A percentile compares a stretch with the other conserved stretches of the same genome.
phyloP scores from a whole-genome alignment of 2,113 vertebrate species.

The Pyxicephalus adspersus region DNA sequence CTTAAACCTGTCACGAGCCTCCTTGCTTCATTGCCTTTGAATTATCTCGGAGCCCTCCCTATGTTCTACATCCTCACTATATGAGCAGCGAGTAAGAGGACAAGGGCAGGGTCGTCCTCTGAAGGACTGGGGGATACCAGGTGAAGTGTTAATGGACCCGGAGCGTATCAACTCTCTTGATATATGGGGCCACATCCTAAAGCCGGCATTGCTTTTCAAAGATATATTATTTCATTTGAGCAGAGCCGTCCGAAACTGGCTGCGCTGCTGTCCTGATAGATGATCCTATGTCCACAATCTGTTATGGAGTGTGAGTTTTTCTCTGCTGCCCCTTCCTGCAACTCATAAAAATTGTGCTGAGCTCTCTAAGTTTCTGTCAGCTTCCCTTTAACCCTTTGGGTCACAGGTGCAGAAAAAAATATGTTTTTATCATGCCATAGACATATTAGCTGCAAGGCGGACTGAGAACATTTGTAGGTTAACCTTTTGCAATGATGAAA shows the following conservation, averaged over 20 bases:
- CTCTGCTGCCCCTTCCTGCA: constrained; percentile 80
- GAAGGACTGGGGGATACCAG: constrained; percentile 80
- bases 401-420: constrained; percentile 46
- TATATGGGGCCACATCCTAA: constrained; percentile 94
- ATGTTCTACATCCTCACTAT: constrained; percentile 85
- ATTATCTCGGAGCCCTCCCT: constrained; percentile 87
- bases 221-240: constrained; percentile 99
- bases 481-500: neutral
- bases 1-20: constrained; percentile 92
- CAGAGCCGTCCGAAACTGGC: constrained; percentile 91
- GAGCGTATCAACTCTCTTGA: constrained; percentile 98
- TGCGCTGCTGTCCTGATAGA: constrained; percentile 99
- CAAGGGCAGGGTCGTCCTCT: constrained; percentile 80
- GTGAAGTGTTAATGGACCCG: constrained; percentile 99
- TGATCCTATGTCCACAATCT: constrained; percentile 89
- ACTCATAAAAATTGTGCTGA: constrained; percentile 84
- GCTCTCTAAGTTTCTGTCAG: constrained; percentile 75
- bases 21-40: constrained; percentile 96
- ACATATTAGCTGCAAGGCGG: neutral
- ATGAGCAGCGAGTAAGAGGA: constrained; percentile 88
- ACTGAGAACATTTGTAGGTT: neutral
- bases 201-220: constrained; percentile 99
- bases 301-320: constrained; percentile 88
- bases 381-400: constrained; percentile 56
- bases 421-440: neutral